Conservation (phyloP, 2,888 invertebrate genomes). For the Melipona beecheii region DNA sequence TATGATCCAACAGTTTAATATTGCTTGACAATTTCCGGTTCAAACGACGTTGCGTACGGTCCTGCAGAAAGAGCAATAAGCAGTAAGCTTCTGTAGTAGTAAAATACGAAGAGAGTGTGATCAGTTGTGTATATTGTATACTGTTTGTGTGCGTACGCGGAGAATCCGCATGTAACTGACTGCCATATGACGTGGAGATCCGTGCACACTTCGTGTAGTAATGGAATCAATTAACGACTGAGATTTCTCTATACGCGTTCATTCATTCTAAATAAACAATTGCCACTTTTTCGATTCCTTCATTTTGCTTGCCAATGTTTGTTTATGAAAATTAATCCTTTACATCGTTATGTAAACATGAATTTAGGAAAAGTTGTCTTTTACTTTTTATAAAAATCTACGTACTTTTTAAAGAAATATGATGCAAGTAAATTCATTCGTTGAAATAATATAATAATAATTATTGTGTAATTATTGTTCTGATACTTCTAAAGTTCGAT, state of each 20-base stretch:
- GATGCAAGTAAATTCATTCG: too few species aligned
- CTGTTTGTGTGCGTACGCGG: slow-evolving; percentile 12
- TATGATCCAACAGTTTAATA: neutral
- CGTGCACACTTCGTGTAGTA: slow-evolving; percentile 28
- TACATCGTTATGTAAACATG: neutral
- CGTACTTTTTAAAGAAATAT: too few species aligned
- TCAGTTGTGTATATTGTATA: neutral
- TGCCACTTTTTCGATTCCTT: neutral
- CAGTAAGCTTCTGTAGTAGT: slow-evolving; percentile 24
- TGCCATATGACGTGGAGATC: slow-evolving; percentile 51
- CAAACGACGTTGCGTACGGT: slow-evolving; percentile 17
- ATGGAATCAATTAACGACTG: slow-evolving; percentile 29
- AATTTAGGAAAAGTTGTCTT: neutral
- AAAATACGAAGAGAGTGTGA: slow-evolving; percentile 38
- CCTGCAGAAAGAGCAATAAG: slow-evolving; percentile 38
- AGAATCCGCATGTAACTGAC: slow-evolving; percentile 36
- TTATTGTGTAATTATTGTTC: too few species aligned
- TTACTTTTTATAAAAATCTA: too few species aligned
- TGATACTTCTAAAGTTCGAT: too few species aligned
- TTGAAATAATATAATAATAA: too few species aligned
- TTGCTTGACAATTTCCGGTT: slow-evolving; percentile 18
- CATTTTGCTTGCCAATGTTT: neutral
- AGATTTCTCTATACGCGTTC: neutral
- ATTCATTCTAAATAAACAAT: neutral
- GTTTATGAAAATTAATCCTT: neutral